Evolutionary conservation across 2,113 vertebrate genomes (phyloP).

Genomic region (Pluvialis apricaria): DNA sequence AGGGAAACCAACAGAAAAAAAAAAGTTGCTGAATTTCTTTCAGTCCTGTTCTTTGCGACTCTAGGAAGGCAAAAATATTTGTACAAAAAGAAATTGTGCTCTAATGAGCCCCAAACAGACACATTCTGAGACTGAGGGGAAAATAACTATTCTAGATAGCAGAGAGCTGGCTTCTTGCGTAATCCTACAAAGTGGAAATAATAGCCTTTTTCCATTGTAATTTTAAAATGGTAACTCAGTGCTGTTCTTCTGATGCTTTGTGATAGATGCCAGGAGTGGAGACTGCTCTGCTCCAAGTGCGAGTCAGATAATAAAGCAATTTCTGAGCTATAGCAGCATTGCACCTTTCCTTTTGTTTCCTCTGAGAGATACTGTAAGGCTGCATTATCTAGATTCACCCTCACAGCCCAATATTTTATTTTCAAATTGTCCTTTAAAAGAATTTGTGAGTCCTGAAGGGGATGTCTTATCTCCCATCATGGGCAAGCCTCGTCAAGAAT

Average conservation of each 20-base stretch:
- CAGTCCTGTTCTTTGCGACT: background rate
- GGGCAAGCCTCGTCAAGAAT: background rate
- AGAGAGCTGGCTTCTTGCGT: background rate
- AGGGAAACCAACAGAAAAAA: background rate
- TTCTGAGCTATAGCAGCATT: conserved; percentile 30
- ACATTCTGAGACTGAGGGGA: background rate
- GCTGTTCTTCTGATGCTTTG: conserved; percentile 7
- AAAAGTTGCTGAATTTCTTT: background rate
- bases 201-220: conserved; percentile 9
- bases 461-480: background rate
- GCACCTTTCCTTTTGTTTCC: conserved; percentile 51
- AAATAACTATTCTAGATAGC: conserved; percentile 5
- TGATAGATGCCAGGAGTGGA: conserved; percentile 37
- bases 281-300: background rate
- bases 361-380: conserved; percentile 2
- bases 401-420: background rate
- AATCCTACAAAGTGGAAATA: conserved; percentile 6
- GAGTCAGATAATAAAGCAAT: conserved; percentile 60
- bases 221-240: conserved; percentile 29
- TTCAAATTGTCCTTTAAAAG: conserved; percentile 24
- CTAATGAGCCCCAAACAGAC: background rate
- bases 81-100: background rate
- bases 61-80: conserved; percentile 40
- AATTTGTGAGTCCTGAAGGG: background rate
- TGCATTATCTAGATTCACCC: conserved; percentile 17